These are phyloP conservation scores for Sporophila hypoxantha DNA, from an alignment of 2,113 vertebrate genomes.

Conservation along the genomic window DNA sequence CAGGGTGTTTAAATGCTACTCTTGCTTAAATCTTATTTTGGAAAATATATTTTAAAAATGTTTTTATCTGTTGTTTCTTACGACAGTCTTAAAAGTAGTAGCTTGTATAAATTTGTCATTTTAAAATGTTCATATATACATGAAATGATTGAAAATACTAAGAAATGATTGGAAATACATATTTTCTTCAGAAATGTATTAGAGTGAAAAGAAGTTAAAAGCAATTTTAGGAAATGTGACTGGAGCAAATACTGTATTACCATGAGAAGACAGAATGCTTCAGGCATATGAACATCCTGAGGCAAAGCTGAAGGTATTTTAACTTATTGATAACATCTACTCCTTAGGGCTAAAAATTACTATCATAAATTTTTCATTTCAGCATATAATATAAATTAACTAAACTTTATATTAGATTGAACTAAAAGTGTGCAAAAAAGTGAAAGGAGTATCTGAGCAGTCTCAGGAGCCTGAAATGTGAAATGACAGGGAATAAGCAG, in stretches of 20 bases:
- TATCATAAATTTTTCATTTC: slow-evolving; percentile 23
- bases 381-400: slow-evolving; percentile 2
- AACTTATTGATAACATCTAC: slow-evolving; percentile 61
- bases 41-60: background rate
- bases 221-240: slow-evolving; percentile 13
- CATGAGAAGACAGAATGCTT: slow-evolving; percentile 50
- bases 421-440: background rate
- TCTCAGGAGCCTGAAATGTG: background rate
- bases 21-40: background rate
- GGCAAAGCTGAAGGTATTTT: slow-evolving; percentile 68
- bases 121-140: background rate
- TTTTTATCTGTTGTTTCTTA: background rate
- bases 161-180: background rate
- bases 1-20: background rate
- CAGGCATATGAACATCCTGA: slow-evolving; percentile 61
- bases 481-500: background rate
- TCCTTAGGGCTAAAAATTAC: slow-evolving; percentile 23
- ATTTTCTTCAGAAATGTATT: background rate
- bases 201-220: background rate
- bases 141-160: background rate
- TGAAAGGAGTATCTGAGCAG: background rate
- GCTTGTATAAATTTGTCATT: background rate
- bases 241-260: slow-evolving; percentile 38
- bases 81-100: background rate
- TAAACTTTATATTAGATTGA: slow-evolving; percentile 3